Evolutionary conservation across 2,888 invertebrate species (phyloP), one percentile per base, ranked within the genome.

Genomic region (Heliconius aoede): DNA sequence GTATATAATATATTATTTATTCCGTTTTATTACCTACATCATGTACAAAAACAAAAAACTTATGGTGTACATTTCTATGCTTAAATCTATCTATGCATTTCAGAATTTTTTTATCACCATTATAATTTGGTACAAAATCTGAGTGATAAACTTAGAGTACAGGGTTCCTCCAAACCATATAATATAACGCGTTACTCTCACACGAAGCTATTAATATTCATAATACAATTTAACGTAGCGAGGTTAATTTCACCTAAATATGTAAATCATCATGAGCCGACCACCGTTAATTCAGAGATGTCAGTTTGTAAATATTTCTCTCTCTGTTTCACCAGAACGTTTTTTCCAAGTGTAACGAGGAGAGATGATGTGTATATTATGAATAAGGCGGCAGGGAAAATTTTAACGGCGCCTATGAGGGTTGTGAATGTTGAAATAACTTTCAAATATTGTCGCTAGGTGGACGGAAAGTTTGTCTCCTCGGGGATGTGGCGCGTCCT

Each of bases 261-360:
- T 95, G 95, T 95, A 95, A 95, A 95, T 95, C 94, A 95, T 95
- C 93, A 94, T 94, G 93, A 94, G 92, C 94, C 93, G 94, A 93
- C 94, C 94, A 93, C 90, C 92, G 91, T 93, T 93, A 92, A 92
- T 94, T 92, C 89, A 83, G 89, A 92, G 91, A 92, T 92, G 94
- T 91, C 94, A 92, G 89, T 91, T 91, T 90, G 90, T 86, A 89
- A 92, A 91, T 93, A 91, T 90, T 91, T 87, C 87, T 74, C 24
- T 88, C 79, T 92, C 86, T 0, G 80, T 72, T 88, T 62, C 78
- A 15, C 28, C 51, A 78, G 72, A 46, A 64, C 28, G 75, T 71
- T 77, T 13, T 78, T 77, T 82, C 74, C 60, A 76, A 65, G 86
- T 76, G 82, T 2, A 85, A 86, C 86, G 84, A 91, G 89, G 78